Conservation (phyloP, 2,888 invertebrate species). For the Chaitophorus viminalis region DNA sequence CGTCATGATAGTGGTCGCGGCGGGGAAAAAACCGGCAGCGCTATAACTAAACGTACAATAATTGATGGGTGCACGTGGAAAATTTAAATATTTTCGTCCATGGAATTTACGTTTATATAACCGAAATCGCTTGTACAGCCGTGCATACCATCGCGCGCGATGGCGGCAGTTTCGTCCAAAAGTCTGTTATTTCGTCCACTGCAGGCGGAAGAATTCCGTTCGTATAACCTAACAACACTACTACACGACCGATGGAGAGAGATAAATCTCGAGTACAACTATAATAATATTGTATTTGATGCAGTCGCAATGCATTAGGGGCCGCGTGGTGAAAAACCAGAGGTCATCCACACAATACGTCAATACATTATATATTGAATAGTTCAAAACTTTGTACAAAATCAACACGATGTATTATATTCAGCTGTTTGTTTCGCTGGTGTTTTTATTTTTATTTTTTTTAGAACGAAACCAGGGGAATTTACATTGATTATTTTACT, state of each 20-base stretch:
- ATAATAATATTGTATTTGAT: not conserved
- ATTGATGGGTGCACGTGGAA: slow-evolving; percentile 45
- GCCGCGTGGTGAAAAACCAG: not conserved
- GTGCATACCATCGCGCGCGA: not conserved
- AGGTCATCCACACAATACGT: not conserved
- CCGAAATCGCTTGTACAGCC: slow-evolving; percentile 10
- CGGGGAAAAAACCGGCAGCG: slow-evolving; percentile 35
- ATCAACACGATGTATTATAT: not conserved
- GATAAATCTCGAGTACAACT: not conserved
- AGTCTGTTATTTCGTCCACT: not conserved
- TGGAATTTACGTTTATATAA: not conserved
- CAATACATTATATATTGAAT: not conserved
- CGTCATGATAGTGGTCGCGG: not conserved
- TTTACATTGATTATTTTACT: too few species aligned
- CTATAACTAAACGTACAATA: slow-evolving; percentile 10
- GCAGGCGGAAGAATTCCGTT: slow-evolving; percentile 15
- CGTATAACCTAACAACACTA: not conserved
- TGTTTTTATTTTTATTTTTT: too few species aligned
- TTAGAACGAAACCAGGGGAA: too few species aligned
- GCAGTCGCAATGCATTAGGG: not conserved
- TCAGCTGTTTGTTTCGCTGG: too few species aligned
- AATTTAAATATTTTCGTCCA: slow-evolving; percentile 48
- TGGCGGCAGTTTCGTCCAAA: not conserved
- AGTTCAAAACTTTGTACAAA: not conserved
- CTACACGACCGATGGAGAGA: not conserved